Base-by-base conservation (phyloP, 2,888 invertebrate species). In the Ochropacha duplaris region DNA sequence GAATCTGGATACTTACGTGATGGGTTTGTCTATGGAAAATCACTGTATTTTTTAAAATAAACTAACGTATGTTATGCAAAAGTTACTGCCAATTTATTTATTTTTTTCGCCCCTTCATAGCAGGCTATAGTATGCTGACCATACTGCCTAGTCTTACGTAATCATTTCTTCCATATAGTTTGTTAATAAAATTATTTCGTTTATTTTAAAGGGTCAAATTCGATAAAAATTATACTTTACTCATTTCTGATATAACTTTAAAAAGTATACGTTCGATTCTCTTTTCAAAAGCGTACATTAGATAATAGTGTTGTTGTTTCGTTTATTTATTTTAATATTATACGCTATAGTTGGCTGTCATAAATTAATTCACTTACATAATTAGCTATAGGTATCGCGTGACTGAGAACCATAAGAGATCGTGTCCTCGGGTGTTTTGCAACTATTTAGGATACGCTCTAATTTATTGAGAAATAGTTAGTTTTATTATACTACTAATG, bases 381-480 rank as follows among this genome's bases (percentile, higher is more conserved):
- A 90, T 90, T 91, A 90, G 82, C 73, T 66, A 78, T 65, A n/a
- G n/a, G n/a, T n/a, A 66, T 92, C 76, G 92, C 91, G 92, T 92
- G 91, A 84, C 87, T 84, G 57, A 56, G 62, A 65, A 68, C 86
- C 81, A 87, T 92, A 86, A 91, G 77, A 76, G 80, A 82, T 81
- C 86, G 77, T 86, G 88, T 90, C 88, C 78, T 68, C 78, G 69
- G 79, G 77, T 80, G 78, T 83, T 83, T 80, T 78, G 72, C 74
- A 72, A 74, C 80, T 81, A 78, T 87, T 90, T 86, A 83, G 80
- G 79, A 73, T 74, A 68, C 71, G 65, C 31, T 71, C 76, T 73
- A 72, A 87, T 86, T 85, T 87, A 87, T 87, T 77, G 77, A 76
- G 67, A 71, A 71, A 67, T 74, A 77, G 62, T 64, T 60, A 63